Evolutionary conservation across 2,888 invertebrate species (phyloP).

Genomic region (Spisula subtruncata): DNA sequence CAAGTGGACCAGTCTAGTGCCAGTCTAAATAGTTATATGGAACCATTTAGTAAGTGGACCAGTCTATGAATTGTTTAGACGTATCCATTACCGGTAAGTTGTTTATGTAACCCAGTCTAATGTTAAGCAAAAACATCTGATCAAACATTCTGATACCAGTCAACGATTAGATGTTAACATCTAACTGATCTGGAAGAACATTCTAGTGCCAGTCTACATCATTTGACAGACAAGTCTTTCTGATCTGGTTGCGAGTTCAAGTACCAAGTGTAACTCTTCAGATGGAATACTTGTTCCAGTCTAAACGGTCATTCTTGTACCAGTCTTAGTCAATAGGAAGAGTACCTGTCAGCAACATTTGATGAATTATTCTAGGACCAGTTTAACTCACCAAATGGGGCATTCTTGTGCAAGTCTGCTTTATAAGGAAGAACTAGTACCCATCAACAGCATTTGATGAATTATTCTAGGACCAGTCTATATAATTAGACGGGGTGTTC

Average conservation of each 20-base stretch:
- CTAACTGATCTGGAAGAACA: not conserved
- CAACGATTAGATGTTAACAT: not conserved
- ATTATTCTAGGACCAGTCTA: too few species aligned
- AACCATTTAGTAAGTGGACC: not conserved
- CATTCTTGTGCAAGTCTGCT: too few species aligned
- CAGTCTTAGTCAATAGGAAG: too few species aligned
- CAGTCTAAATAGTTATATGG: not conserved
- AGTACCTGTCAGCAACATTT: not conserved
- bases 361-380: too few species aligned
- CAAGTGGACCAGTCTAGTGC: too few species aligned
- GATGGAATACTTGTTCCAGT: not conserved
- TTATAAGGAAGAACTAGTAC: too few species aligned
- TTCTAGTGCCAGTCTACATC: not conserved
- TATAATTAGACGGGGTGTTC: too few species aligned
- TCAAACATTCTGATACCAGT: not conserved
- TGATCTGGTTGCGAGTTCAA: constrained; percentile 85
- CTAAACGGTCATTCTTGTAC: not conserved
- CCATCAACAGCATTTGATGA: too few species aligned
- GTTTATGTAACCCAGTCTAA: too few species aligned
- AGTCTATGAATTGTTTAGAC: not conserved
- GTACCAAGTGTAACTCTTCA: not conserved
- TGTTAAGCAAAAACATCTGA: not conserved
- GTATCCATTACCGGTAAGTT: not conserved
- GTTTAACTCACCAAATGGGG: too few species aligned
- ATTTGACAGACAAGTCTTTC: constrained; percentile 86